phyloP scores from a whole-genome alignment of 2,797 vertebrate genomes.

The Pelodytes ibericus region DNA sequence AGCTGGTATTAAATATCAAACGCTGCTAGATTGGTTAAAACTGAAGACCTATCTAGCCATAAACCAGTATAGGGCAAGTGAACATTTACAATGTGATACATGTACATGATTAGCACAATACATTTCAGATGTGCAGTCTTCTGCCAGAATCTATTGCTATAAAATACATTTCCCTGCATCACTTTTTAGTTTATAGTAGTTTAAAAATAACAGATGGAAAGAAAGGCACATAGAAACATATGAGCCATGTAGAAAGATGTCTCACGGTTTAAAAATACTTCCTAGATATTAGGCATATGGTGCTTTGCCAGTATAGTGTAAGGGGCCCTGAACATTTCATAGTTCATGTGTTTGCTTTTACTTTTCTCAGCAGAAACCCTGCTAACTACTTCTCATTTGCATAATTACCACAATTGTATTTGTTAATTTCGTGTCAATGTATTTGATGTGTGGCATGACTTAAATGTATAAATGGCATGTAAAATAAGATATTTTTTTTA shows the following conservation, averaged over 20 bases:
- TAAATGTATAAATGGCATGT: no score
- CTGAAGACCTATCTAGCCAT: neutral
- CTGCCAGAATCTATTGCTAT: neutral
- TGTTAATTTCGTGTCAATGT: no score
- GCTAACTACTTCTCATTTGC: no score
- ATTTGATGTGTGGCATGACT: no score
- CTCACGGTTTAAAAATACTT: constrained; percentile 34
- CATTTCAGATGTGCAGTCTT: constrained; percentile 19
- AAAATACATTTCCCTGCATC: constrained; percentile 24
- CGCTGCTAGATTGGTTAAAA: neutral
- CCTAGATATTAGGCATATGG: no score
- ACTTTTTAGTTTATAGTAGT: constrained; percentile 11
- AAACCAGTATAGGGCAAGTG: neutral
- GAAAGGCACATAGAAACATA: constrained; percentile 1
- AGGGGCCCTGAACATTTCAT: neutral
- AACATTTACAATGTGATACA: neutral
- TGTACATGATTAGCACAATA: neutral
- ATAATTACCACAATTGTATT: no score
- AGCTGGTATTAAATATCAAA: neutral
- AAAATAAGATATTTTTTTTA: no score
- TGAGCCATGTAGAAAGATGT: constrained; percentile 5
- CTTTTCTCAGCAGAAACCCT: no score
- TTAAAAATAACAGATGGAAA: neutral
- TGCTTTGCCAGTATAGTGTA: constrained; percentile 25
- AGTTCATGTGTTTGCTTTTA: neutral